Conservation (phyloP, 2,888 invertebrate genomes). For the Heliconius ismenius region DNA sequence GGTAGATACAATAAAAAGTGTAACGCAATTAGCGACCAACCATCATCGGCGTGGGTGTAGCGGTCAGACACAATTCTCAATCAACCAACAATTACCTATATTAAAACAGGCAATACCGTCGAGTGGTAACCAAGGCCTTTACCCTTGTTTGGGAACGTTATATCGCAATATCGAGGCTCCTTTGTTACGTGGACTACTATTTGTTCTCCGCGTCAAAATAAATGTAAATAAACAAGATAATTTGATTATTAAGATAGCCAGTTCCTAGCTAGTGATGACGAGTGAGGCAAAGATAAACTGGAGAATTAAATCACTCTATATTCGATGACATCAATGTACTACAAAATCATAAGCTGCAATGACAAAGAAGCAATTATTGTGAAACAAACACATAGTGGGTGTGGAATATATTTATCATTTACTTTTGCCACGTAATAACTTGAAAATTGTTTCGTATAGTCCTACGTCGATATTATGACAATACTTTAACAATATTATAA, state of each 20-base stretch:
- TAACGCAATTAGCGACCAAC: slow-evolving; percentile 48
- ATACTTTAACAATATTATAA: slow-evolving; percentile 24
- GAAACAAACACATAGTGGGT: slow-evolving; percentile 41
- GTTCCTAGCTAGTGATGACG: slow-evolving; percentile 9
- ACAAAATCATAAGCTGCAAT: slow-evolving; percentile 39
- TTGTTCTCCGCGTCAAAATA: slow-evolving; percentile 27
- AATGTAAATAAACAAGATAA: slow-evolving; percentile 34
- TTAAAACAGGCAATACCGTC: slow-evolving; percentile 71
- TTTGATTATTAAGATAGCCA: slow-evolving; percentile 29
- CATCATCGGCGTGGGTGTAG: slow-evolving; percentile 62
- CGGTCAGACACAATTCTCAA: slow-evolving; percentile 66
- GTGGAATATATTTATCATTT: slow-evolving; percentile 36
- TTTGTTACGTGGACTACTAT: slow-evolving; percentile 50
- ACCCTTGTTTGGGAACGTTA: slow-evolving; percentile 62
- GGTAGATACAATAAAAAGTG: slow-evolving; percentile 45
- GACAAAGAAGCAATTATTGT: slow-evolving; percentile 42
- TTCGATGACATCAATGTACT: slow-evolving; percentile 49
- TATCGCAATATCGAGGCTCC: slow-evolving; percentile 53
- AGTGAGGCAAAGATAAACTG: slow-evolving; percentile 37
- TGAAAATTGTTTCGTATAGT: slow-evolving; percentile 26
- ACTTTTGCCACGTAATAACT: slow-evolving; percentile 32
- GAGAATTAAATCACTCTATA: slow-evolving; percentile 46
- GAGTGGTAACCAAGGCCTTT: slow-evolving; percentile 73
- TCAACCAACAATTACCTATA: slow-evolving; percentile 75
- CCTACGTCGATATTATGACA: slow-evolving; percentile 17